A percentile compares a stretch with the other conserved stretches of the same genome.
phyloP scores from a whole-genome alignment of 2,797 vertebrate genomes.

The Rhincodon typus region DNA sequence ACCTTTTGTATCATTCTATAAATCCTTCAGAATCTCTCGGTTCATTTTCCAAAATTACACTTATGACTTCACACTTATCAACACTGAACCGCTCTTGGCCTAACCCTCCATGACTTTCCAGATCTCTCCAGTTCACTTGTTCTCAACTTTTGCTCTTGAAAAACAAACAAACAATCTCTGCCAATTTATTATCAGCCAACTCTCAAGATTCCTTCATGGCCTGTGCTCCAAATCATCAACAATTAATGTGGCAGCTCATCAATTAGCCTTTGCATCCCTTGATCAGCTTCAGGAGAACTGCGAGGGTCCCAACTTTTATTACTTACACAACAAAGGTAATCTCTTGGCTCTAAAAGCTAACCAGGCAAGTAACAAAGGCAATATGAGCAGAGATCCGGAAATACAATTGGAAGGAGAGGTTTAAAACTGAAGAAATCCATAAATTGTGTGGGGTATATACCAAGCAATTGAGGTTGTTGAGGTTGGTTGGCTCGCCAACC shows the following conservation, averaged over 20 bases:
- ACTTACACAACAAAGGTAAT: neutral
- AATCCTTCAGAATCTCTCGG: neutral
- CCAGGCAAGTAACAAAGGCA: neutral
- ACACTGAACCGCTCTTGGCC: neutral
- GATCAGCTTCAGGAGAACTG: neutral
- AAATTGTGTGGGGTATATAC: neutral
- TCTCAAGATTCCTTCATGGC: neutral
- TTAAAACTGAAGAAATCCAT: neutral
- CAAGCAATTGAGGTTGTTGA: too few relatives aligned
- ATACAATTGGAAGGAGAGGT: too few relatives aligned
- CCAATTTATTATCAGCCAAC: neutral
- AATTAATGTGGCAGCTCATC: neutral
- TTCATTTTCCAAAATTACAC: neutral
- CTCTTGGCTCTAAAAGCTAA: neutral
- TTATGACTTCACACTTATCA: neutral
- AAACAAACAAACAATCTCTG: neutral
- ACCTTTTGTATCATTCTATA: neutral
- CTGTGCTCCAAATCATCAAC: neutral
- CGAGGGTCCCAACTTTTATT: neutral
- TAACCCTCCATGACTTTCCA: neutral
- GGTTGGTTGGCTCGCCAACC: too few relatives aligned
- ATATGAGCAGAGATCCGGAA: neutral
- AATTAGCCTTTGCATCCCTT: neutral
- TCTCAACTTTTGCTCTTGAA: neutral
- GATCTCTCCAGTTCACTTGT: neutral